phyloP scores from a whole-genome alignment of 2,113 vertebrate genomes.

The Cinclus mexicanus region DNA sequence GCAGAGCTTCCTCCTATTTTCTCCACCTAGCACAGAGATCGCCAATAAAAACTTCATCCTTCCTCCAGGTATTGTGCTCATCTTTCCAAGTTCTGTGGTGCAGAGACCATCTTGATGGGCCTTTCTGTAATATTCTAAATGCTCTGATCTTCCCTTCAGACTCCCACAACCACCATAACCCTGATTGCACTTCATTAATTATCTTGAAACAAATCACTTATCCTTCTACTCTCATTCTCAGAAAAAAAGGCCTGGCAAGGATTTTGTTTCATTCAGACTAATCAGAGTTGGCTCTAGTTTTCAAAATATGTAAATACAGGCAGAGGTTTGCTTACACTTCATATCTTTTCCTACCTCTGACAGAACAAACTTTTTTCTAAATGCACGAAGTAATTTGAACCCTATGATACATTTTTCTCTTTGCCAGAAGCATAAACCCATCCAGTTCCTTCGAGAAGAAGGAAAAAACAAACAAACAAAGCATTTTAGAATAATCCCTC shows the following conservation, averaged over 20 bases:
- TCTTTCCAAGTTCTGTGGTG: neutral
- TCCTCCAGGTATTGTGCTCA: accelerated
- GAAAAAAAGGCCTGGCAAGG: neutral
- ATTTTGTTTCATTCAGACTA: neutral
- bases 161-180: neutral
- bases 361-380: neutral
- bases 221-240: neutral
- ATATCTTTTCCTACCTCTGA: neutral
- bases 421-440: neutral
- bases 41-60: neutral
- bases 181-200: neutral
- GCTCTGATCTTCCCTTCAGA: neutral
- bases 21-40: neutral
- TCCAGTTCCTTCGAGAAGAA: neutral
- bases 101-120: neutral
- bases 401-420: neutral
- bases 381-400: neutral
- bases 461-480: neutral
- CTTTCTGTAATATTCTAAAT: neutral
- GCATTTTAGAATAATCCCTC: accelerated
- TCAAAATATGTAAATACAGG: neutral
- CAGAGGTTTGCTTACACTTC: neutral
- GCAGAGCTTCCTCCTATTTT: neutral
- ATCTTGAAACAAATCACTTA: neutral
- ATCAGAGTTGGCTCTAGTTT: neutral